Conservation (phyloP, 1,140 invertebrate species). For the Rhopalosiphum padi region DNA sequence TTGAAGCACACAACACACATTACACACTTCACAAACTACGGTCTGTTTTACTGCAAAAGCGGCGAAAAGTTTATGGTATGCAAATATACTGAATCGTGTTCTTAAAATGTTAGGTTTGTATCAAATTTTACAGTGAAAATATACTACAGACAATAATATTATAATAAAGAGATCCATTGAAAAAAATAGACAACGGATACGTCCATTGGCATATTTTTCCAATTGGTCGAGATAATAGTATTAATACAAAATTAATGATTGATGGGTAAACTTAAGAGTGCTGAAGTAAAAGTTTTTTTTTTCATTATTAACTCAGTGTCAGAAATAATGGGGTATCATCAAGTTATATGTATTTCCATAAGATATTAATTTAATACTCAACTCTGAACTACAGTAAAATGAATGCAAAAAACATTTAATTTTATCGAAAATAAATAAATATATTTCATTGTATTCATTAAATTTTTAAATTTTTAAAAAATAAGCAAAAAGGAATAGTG, state of each 20-base stretch:
- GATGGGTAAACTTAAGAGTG: not conserved
- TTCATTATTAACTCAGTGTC: not conserved
- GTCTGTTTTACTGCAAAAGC: not conserved
- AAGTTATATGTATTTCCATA: not conserved
- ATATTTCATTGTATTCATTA: not conserved
- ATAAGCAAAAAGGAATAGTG: not conserved
- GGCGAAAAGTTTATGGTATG: not conserved
- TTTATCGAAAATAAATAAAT: not conserved
- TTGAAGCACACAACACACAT: not conserved
- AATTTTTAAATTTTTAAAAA: not conserved
- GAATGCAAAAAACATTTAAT: not conserved
- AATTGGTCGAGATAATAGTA: not conserved
- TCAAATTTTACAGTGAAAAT: not conserved
- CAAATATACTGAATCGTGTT: not conserved
- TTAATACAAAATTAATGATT: not conserved
- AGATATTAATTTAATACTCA: not conserved
- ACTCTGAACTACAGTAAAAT: not conserved
- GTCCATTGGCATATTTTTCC: no score
- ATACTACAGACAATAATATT: no score
- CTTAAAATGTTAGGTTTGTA: not conserved
- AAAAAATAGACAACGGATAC: not conserved
- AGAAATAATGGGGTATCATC: not conserved
- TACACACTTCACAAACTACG: not conserved
- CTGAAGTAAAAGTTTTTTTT: not conserved
- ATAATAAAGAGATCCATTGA: not conserved